These are phyloP conservation scores for Lasaia peninsularis DNA, from an alignment of 1,140 invertebrate species.

Conservation along the genomic window DNA sequence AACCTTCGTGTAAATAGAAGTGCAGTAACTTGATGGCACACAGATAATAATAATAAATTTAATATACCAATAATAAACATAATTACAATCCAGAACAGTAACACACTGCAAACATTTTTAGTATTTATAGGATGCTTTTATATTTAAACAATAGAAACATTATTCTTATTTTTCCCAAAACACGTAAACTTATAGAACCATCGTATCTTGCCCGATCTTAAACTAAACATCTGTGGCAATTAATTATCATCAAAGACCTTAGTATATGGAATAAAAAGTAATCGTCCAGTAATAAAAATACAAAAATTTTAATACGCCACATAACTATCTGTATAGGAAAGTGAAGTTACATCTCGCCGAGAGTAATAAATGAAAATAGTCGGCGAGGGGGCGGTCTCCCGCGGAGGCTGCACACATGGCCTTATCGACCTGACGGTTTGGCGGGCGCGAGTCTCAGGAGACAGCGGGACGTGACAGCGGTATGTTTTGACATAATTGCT, in stretches of 20 bases:
- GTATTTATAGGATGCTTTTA: too few species aligned
- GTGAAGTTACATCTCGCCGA: slow-evolving; percentile 38
- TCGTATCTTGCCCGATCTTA: too few species aligned
- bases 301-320: background rate
- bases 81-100: too few species aligned
- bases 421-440: slow-evolving; percentile 49
- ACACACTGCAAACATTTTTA: too few species aligned
- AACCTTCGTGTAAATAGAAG: too few species aligned
- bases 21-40: too few species aligned
- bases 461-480: slow-evolving; percentile 17
- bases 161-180: too few species aligned
- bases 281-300: background rate
- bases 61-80: too few species aligned
- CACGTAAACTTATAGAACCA: too few species aligned
- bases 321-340: slow-evolving; percentile 19
- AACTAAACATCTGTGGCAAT: background rate
- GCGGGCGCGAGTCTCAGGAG: slow-evolving; percentile 20
- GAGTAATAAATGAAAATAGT: slow-evolving; percentile 74
- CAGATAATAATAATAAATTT: too few species aligned
- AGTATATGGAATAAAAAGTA: background rate
- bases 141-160: too few species aligned
- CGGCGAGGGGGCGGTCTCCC: slow-evolving; percentile 62
- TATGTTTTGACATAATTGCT: too few species aligned
- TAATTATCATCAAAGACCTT: background rate
- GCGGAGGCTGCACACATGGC: slow-evolving; percentile 68